Conservation (phyloP, 35 echinoderm and acorn worm species). For the Ophiothrix spiculata region DNA sequence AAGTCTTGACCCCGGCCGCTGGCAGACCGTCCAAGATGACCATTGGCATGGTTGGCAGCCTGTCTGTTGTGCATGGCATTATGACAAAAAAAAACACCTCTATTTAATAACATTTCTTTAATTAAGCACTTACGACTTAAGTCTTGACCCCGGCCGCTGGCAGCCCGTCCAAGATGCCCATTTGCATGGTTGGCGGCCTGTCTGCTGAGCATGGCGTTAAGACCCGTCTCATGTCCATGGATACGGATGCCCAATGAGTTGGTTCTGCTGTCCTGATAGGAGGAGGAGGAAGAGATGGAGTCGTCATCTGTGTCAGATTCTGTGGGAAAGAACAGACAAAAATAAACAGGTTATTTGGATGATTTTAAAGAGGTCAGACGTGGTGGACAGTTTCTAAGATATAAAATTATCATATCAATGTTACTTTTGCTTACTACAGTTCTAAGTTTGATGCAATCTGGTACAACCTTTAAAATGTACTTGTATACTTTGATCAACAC, state of each 20-base stretch:
- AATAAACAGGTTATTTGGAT: no score
- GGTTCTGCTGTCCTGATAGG: slow-evolving; percentile 53
- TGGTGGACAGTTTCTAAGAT: no score
- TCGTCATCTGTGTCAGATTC: slow-evolving; percentile 76
- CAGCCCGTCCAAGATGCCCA: slow-evolving; percentile 17
- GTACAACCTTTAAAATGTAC: no score
- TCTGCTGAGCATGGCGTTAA: slow-evolving; percentile 20
- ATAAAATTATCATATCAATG: no score
- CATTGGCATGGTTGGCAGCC: slow-evolving; percentile 45
- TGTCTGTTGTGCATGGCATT: slow-evolving; percentile 25
- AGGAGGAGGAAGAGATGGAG: slow-evolving; percentile 68
- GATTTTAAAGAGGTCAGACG: no score
- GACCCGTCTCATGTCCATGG: slow-evolving; percentile 34
- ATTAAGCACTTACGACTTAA: slow-evolving; percentile 65
- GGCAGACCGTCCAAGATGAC: slow-evolving; percentile 11
- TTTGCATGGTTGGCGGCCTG: slow-evolving; percentile 47
- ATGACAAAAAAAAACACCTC: no score
- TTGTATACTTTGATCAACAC: no score
- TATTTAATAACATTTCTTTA: no score
- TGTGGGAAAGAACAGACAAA: no score
- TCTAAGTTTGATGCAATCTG: no score
- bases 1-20: slow-evolving; percentile 50
- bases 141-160: slow-evolving; percentile 40
- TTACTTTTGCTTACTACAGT: no score
- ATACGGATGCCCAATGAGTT: slow-evolving; percentile 45